Base-by-base conservation (phyloP, 2,797 vertebrate species). In the Molossus molossus region DNA sequence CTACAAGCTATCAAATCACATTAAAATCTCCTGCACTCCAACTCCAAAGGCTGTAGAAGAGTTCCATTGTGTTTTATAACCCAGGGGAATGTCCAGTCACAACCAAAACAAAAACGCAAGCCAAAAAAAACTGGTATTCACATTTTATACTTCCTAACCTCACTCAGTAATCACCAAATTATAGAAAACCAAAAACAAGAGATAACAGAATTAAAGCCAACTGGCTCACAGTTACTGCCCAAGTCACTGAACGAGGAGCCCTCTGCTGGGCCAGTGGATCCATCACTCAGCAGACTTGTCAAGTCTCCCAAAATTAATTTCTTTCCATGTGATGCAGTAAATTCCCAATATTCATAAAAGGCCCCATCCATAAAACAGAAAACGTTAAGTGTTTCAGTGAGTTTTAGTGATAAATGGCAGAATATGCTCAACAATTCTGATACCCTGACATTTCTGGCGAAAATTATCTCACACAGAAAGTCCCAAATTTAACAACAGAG, bases 401-500 rank as follows among this genome's bases (percentile, higher is more conserved):
- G 80, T 96, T 82, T 77, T 40, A 91, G 95, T 98, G 97, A 97
- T 91, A 97, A 97, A 97, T 92, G 90, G 64, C 95, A 89, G 92
- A 94, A 97, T 91, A 97, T 65, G 69, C 97, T 79, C 90, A 97
- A 97, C 86, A 94, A 96, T 55, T 89, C 95, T 87, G 69, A 95
- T 79, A 88, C 84, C 84, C 90, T 96, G 95, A 97, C 96, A 98
- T 79, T 87, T 97, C 53, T 53, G 95, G 40, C 91, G 91, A 95
- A 98, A 98, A 95, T 75, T 65, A 90, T 96, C 86, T 97, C 83
- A 92, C 93, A 97, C 18, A 92, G 92, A 65, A 97, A 98, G 92
- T 82, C 96, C 97, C 92, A 94, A 91, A 98, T 98, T 98, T 97
- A 98, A 98, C 97, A 98, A 98, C 97, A 98, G 97, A 98, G 95